phyloP scores from a whole-genome alignment of 2,797 vertebrate species.

The Lycodopsis pacificus region DNA sequence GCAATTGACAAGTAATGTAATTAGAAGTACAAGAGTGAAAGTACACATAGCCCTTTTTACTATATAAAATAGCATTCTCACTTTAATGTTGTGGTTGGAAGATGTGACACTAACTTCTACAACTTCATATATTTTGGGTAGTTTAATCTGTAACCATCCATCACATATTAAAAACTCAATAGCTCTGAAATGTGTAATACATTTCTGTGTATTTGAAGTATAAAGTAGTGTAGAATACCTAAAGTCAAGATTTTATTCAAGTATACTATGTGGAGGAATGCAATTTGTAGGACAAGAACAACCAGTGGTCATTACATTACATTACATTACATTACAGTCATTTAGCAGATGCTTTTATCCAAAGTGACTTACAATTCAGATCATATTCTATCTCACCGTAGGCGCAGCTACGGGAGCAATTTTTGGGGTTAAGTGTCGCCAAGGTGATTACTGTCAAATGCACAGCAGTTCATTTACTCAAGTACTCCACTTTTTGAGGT shows the following conservation, averaged over 20 bases:
- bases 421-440: no score
- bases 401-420: no score
- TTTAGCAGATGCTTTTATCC: no score
- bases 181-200: neutral
- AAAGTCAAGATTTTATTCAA: neutral
- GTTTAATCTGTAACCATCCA: neutral
- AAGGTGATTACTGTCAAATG: no score
- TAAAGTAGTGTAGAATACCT: neutral
- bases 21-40: neutral
- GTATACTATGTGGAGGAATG: neutral
- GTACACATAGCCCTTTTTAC: neutral
- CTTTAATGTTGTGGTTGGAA: no score
- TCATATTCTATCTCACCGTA: no score
- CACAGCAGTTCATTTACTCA: neutral
- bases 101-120: neutral
- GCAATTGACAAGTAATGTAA: neutral
- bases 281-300: neutral
- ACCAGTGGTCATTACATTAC: neutral
- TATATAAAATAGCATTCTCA: neutral
- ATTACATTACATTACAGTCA: no score
- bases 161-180: neutral
- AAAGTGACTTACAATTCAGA: no score
- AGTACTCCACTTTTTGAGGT: neutral
- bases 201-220: neutral
- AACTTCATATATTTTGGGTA: neutral